Conservation (phyloP, 1,140 invertebrate species). For the Steinernema khuongi region DNA sequence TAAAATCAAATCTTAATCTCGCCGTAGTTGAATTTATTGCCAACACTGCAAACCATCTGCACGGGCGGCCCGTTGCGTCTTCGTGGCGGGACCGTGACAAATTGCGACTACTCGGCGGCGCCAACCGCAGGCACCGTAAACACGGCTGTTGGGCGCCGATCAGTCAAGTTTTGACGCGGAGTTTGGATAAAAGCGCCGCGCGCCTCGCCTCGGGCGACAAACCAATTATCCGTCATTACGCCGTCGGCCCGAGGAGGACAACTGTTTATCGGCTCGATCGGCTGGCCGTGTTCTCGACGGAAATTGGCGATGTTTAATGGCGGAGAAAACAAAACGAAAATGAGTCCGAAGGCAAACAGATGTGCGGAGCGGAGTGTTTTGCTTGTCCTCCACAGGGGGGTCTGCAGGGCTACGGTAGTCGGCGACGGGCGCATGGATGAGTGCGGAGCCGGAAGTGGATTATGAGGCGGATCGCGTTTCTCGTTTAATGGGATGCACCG, state of each 20-base stretch:
- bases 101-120: neutral
- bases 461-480: no score
- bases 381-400: neutral
- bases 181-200: conserved; percentile 3
- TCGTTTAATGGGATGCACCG: no score
- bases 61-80: neutral
- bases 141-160: conserved; percentile 14
- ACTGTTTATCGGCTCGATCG: neutral
- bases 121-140: conserved; percentile 14
- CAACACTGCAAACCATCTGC: no score
- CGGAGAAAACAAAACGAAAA: conserved; percentile 1
- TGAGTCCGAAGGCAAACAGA: conserved; percentile 4
- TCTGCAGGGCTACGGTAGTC: neutral
- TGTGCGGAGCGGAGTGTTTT: neutral
- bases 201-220: neutral
- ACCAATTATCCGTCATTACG: conserved; percentile 16
- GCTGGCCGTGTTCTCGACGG: neutral
- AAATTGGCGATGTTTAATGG: conserved; percentile 14
- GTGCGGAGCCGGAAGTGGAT: no score
- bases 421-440: no score
- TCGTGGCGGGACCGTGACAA: neutral
- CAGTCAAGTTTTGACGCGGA: conserved; percentile 10
- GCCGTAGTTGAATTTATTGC: no score
- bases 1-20: no score
- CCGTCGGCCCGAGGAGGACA: neutral